Conservation (phyloP, 2,797 vertebrate species). For the Poeciliopsis infans region DNA sequence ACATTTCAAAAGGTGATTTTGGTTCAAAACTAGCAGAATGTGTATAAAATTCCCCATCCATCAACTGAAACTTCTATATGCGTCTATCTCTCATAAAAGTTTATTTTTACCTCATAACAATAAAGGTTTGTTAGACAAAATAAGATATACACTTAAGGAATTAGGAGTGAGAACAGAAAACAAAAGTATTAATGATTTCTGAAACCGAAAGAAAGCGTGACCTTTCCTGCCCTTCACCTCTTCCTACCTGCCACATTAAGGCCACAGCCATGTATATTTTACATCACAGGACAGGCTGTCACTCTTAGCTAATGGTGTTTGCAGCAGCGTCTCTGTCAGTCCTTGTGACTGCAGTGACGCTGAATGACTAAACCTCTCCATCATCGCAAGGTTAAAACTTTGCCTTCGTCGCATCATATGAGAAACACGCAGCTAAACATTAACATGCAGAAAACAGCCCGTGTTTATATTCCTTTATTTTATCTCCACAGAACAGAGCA, state of each 20-base stretch:
- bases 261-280: not conserved
- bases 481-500: constrained; percentile 47
- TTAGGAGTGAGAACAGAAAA: not conserved
- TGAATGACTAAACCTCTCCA: constrained; percentile 11
- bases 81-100: not conserved
- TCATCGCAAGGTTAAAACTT: constrained; percentile 16
- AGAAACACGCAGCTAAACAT: constrained; percentile 8
- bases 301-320: constrained; percentile 4
- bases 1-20: not conserved
- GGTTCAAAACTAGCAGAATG: not conserved
- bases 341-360: constrained; percentile 1
- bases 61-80: not conserved
- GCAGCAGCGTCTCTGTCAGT: constrained; percentile 9
- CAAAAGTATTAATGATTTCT: not conserved
- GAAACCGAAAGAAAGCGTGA: not conserved
- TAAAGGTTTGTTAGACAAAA: not conserved
- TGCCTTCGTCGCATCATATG: not conserved
- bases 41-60: not conserved
- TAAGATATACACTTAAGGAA: not conserved
- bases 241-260: constrained; percentile 39
- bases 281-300: constrained; percentile 9
- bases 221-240: constrained; percentile 24
- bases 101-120: not conserved
- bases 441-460: constrained; percentile 15
- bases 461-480: constrained; percentile 33